A percentile compares a stretch with the other conserved stretches of the same genome.
These are phyloP conservation scores for Campylorhamphus procurvoides DNA, from an alignment of 2,113 vertebrate genomes.

Conservation along the genomic window DNA sequence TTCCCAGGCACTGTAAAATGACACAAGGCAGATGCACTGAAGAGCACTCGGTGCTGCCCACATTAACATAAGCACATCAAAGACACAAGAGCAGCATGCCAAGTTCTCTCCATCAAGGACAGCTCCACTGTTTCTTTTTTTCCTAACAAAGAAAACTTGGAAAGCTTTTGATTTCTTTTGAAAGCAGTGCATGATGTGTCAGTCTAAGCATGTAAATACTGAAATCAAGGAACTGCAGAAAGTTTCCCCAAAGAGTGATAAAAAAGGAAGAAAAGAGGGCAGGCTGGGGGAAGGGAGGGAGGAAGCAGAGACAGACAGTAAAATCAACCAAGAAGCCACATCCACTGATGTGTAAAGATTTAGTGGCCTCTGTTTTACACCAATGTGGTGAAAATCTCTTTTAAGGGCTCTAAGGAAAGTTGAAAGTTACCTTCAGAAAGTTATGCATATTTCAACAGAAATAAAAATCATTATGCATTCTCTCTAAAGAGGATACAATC, in stretches of 20 bases:
- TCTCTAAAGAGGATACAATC: slow-evolving; percentile 76
- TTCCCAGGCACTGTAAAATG: background rate
- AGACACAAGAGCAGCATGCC: background rate
- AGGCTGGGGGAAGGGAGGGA: background rate
- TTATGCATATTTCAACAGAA: slow-evolving; percentile 78
- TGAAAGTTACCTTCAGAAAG: slow-evolving; percentile 82
- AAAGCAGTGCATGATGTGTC: background rate
- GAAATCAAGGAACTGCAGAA: background rate
- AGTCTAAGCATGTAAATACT: background rate
- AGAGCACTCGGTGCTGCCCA: background rate
- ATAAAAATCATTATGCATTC: slow-evolving; percentile 80
- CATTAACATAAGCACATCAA: background rate
- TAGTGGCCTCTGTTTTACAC: slow-evolving; percentile 26
- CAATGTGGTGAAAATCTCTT: slow-evolving; percentile 10
- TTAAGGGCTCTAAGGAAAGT: slow-evolving; percentile 69
- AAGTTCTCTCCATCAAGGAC: slow-evolving; percentile 10
- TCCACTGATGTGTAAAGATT: slow-evolving; percentile 24
- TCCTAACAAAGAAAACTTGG: background rate
- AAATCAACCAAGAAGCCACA: background rate
- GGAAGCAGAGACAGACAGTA: background rate
- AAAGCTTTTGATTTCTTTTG: background rate
- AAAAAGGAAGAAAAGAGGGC: background rate
- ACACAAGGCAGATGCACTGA: background rate
- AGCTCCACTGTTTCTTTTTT: background rate
- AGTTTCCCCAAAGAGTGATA: background rate